Conservation (phyloP, 1,140 invertebrate species). For the Lepidurus packardi region DNA sequence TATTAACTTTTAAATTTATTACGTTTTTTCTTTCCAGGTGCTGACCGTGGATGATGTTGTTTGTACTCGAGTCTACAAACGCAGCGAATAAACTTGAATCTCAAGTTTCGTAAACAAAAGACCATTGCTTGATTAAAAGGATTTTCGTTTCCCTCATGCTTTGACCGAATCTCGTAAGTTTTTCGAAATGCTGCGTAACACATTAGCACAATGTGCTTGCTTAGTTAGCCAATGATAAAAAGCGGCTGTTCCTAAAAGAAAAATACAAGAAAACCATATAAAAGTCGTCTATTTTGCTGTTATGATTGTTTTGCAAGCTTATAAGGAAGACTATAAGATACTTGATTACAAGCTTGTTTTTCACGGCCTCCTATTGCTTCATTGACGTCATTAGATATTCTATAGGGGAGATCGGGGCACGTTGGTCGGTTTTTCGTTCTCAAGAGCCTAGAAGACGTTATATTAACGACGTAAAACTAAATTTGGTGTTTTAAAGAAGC, state of each 20-base stretch:
- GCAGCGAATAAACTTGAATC: not conserved
- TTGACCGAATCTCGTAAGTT: not conserved
- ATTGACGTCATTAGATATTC: too few species aligned
- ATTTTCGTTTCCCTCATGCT: not conserved
- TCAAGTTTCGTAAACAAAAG: not conserved
- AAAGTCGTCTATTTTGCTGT: not conserved
- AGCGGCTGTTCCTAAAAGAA: not conserved
- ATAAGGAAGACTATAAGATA: too few species aligned
- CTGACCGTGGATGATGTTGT: constrained; percentile 33
- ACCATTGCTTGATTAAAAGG: not conserved
- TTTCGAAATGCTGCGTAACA: not conserved
- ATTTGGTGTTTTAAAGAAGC: too few species aligned
- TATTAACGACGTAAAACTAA: too few species aligned
- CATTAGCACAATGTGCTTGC: not conserved
- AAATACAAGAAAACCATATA: not conserved
- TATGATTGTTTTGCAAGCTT: not conserved
- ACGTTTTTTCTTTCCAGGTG: constrained; percentile 21
- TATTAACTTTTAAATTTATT: not conserved
- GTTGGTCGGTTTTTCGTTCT: too few species aligned
- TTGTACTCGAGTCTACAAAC: constrained; percentile 34
- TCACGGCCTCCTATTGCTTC: too few species aligned
- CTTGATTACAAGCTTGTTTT: too few species aligned
- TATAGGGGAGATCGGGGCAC: too few species aligned
- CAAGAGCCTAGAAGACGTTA: too few species aligned
- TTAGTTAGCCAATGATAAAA: constrained; percentile 15